Evolutionary conservation across 2,888 invertebrate genomes (phyloP).

Genomic region (Dryobota labecula): DNA sequence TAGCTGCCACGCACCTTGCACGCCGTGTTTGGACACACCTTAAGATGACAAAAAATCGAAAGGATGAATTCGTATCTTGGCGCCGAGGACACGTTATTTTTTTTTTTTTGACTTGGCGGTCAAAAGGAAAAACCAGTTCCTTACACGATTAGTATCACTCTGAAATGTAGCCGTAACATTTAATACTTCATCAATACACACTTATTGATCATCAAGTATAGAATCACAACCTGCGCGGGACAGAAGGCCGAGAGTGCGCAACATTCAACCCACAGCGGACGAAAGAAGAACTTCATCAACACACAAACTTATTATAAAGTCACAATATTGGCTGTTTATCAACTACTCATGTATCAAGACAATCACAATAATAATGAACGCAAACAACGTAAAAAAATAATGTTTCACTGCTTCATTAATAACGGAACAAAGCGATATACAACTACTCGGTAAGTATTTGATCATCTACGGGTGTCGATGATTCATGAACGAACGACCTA

Average conservation of each 20-base stretch:
- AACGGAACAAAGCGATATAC: conserved; percentile 80
- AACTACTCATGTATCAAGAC: conserved; percentile 64
- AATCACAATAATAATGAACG: conserved; percentile 78
- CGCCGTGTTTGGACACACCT: no score
- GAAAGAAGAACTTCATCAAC: conserved; percentile 73
- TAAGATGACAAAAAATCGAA: no score
- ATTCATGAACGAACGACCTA: conserved; percentile 65
- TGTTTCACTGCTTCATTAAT: conserved; percentile 79
- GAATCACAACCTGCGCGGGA: conserved; percentile 75
- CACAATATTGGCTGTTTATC: conserved; percentile 77
- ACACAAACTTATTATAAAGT: conserved; percentile 84
- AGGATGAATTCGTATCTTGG: no score
- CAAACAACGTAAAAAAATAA: conserved; percentile 81
- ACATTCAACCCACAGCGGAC: conserved; percentile 69
- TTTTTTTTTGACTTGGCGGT: no score
- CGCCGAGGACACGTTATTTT: no score
- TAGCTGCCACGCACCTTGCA: no score
- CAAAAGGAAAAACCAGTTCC: no score
- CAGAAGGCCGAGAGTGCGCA: conserved; percentile 54
- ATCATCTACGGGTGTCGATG: conserved; percentile 79
- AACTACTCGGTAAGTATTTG: conserved; percentile 78
- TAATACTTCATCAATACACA: conserved; percentile 60
- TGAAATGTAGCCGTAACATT: conserved; percentile 32
- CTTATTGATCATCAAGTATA: conserved; percentile 59
- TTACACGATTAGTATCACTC: conserved; percentile 19